Evolutionary conservation across 2,888 invertebrate species (phyloP).

Genomic region (Acanthosoma haemorrhoidale): DNA sequence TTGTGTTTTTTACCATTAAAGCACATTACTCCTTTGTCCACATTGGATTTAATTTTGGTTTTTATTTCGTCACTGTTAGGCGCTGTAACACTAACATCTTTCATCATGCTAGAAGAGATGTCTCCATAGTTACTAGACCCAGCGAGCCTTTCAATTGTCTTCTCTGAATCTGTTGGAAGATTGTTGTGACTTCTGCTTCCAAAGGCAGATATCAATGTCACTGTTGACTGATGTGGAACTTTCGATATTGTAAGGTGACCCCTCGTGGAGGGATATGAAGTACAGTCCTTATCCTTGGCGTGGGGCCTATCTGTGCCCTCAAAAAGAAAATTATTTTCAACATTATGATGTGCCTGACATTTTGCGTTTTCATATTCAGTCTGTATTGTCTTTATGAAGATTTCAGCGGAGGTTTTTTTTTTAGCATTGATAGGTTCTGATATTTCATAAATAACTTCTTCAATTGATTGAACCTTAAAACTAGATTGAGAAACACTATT

Average conservation of each 20-base stretch:
- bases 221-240: neutral
- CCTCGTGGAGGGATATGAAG: neutral
- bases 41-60: neutral
- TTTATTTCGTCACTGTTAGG: neutral
- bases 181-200: neutral
- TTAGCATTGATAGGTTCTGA: neutral
- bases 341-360: neutral
- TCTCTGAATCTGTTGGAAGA: neutral
- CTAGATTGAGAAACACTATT: neutral
- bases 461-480: neutral
- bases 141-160: no score
- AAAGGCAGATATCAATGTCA: neutral
- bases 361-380: neutral
- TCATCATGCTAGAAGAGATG: neutral
- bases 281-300: no score
- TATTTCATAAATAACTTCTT: neutral
- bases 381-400: neutral
- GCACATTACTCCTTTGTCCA: neutral
- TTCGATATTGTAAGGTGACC: neutral
- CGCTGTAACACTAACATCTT: neutral
- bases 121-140: no score
- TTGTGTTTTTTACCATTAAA: neutral
- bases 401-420: neutral
- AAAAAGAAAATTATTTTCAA: neutral
- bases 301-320: neutral